Base-by-base conservation (phyloP, 2,113 vertebrate species). In the Python bivittatus region DNA sequence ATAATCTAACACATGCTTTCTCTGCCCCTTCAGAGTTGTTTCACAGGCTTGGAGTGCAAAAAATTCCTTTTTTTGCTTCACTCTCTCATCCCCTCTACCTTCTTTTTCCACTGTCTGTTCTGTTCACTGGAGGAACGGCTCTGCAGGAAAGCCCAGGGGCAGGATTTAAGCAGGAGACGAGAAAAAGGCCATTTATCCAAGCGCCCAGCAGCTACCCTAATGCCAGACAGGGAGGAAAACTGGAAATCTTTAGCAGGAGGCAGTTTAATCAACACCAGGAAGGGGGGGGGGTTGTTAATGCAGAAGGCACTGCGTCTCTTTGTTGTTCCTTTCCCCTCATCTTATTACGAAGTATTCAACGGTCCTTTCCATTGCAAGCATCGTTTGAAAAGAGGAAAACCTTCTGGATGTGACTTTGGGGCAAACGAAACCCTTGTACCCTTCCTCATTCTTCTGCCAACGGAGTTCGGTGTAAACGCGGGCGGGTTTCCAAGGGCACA, bases 111-210 rank as follows among this genome's bases (percentile, higher is more conserved):
- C 57, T 23, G 20, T 88, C 33, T 88, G 20, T 84, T 48, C 64
- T 90, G 29, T 57, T 89, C 44, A 5, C 44, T 61, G 33, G 29
- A 64, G 53, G 89, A 83, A 54, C 52, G 2, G 27, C 90, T 91
- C 90, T 68, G 90, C 83, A 33, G 84, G 90, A 53, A 64, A 53
- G 90, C 44, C 23, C 58, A 42, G 58, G 44, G 84, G 90, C 58
- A 91, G 27, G 58, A n/a, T 91, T 91, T 91, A 53, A 91, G 84
- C 90, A 86, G 57, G 84, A 64, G 90, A 86, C 64, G 84, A 91
- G 84, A 86, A 44, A 23, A 33, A 38, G 68, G 84, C 90, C 84
- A 91, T 91, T 91, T 91, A 91, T 91, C 84, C 64, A 91, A 53
- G 84, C 10, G 5, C 29, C 48, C 84, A 64, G 83, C 83, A 61